A percentile compares a stretch with the other conserved stretches of the same genome.
These are phyloP conservation scores for Periparus ater DNA, from an alignment of 2,797 vertebrate genomes.

Conservation along the genomic window DNA sequence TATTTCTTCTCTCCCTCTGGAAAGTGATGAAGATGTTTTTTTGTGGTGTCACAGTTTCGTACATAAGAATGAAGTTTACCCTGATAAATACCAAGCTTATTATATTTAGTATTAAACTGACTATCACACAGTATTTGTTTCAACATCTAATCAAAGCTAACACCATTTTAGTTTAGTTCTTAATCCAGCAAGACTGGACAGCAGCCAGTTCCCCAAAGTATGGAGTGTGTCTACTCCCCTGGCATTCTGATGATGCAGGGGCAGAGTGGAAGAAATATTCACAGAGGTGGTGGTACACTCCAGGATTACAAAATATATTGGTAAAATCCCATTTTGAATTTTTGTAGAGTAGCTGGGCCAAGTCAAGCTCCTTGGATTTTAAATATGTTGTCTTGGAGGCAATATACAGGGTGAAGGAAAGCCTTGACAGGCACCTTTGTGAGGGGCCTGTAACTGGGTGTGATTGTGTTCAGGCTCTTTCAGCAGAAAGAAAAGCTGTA, in stretches of 20 bases:
- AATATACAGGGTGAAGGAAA: background rate
- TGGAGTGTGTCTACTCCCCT: background rate
- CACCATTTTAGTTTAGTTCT: background rate
- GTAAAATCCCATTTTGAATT: background rate
- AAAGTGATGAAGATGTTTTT: background rate
- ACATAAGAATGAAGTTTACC: background rate
- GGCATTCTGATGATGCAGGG: background rate
- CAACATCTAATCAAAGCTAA: background rate
- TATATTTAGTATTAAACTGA: background rate
- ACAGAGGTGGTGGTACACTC: background rate
- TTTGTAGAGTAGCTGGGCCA: background rate
- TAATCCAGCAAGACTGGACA: background rate
- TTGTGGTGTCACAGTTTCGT: background rate
- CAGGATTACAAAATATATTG: background rate
- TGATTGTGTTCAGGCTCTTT: background rate
- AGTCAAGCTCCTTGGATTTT: background rate
- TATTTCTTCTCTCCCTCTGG: background rate
- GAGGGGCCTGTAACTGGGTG: background rate
- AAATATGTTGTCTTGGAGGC: background rate
- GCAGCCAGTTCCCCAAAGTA: fast-evolving
- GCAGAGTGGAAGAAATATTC: background rate
- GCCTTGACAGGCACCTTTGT: background rate
- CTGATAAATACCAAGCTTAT: background rate
- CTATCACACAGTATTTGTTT: background rate
- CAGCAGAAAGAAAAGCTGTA: background rate